Evolutionary conservation across 1,140 invertebrate species (phyloP), one percentile per base, ranked within the genome.

Genomic region (Anastatus disparis): DNA sequence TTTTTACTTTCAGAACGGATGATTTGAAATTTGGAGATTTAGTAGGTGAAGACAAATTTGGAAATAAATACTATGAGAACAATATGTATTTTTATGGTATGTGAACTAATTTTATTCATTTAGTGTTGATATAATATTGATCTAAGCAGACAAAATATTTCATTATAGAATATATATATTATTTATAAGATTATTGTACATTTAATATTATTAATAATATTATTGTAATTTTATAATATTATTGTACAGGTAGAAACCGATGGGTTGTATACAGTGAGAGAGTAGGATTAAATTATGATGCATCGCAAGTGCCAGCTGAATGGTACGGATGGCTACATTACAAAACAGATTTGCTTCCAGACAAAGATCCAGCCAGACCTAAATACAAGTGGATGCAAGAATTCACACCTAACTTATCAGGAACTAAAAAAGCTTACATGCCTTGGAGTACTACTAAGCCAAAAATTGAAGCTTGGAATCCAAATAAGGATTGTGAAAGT

Each of bases 21-120:
- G 92, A 93, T 1, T 78, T 97, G 22, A 98, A 97, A 87, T 87
- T 89, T 46, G 97, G 97, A 24, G 91, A 84, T 0, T 81, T 96
- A 0, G 89, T 99, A n/a, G 98, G 98, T n/a, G 90, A 89, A 69
- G 98, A 99, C 83, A 93, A 95, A 82, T 97, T 91, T 84, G 97
- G 98, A 35, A 99, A 99, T 85, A 96, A 94, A 83, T 99, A 99
- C 84, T 99, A 90, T 84, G 93, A 99, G 88, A 98, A 98, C 81
- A 91, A 93, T 27, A 86, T 88, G 46, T 96, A 94, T 81, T 97
- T 98, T 85, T 92, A 93, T 81, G 92, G 95, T 85, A 76, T 84
- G 73, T 48, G 61, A 20, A 13, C 26, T 35, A 52, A 44, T 29
- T 38, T 38, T 38, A 7, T 38, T 6, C 35, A 38, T 38, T 38